Base-by-base conservation (phyloP, 35 echinoderm and acorn worm species). In the Apostichopus californicus region DNA sequence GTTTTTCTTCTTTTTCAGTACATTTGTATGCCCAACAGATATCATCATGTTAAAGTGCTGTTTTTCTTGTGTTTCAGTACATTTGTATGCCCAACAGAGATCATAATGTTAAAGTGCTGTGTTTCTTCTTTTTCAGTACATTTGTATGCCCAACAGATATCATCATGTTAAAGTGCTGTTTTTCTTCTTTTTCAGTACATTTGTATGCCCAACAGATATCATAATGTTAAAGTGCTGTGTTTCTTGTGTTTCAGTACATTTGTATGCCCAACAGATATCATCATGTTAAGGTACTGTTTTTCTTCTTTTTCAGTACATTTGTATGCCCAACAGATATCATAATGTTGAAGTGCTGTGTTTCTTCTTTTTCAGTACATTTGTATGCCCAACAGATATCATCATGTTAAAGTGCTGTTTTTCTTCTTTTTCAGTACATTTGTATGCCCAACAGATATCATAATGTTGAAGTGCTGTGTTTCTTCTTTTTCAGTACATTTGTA, bases 141-240 rank as follows among this genome's bases (percentile, higher is more conserved):
- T 98, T 98, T 98, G 96, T 98, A 56, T 98, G 96, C 26, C 96
- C 96, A 72, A 98, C 96, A 70, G 94, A 98, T 85, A 98, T 98
- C 77, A 98, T 98, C 54, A 46, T 46, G 34, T 46, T 46, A 3
- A 46, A 46, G 34, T 46, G 34, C 34, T 46, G 34, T 46, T 15
- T 68, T 68, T 18, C 90, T 75, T 94, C 56, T 64, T 53, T 92
- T 86, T 0, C 81, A 98, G 96, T 91, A 98, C 94, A 1, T 98
- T 98, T 98, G 96, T 98, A 56, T 98, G 96, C 26, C 96, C 96
- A 72, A 98, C 96, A 70, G 94, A 98, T 79, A 98, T 98, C 77
- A 98, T 98, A 54, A 46, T 46, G 34, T 46, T 46, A 3, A 46
- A 46, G 34, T 46, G 34, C 34, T 46, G 34, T 46, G 9, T 68